Evolutionary conservation across 2,113 vertebrate genomes (phyloP).

Genomic region (Chunga burmeisteri): DNA sequence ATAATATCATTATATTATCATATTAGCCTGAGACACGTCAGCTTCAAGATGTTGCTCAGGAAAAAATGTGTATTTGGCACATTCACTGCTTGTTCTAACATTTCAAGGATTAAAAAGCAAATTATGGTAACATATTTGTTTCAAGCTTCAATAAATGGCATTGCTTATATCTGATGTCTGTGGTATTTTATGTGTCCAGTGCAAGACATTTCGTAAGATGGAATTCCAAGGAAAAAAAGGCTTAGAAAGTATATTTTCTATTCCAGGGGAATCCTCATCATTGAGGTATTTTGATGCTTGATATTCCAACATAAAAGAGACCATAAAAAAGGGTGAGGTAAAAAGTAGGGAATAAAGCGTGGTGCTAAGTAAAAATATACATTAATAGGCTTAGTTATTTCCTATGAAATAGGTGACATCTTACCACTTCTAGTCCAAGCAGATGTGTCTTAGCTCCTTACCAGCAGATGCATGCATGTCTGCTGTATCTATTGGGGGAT

Average conservation of each 20-base stretch:
- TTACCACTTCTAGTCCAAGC: not conserved
- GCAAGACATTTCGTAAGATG: not conserved
- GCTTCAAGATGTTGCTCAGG: slow-evolving; percentile 10
- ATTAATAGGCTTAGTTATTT: not conserved
- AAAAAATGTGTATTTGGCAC: not conserved
- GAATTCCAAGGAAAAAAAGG: not conserved
- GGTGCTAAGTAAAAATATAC: not conserved
- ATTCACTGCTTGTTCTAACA: slow-evolving; percentile 17
- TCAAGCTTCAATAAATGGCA: slow-evolving; percentile 59
- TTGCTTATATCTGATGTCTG: slow-evolving; percentile 8
- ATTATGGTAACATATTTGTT: not conserved
- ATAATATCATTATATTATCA: not conserved
- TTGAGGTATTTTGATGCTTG: not conserved
- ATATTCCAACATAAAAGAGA: not conserved
- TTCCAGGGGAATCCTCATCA: not conserved
- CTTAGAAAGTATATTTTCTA: not conserved
- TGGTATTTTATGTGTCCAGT: not conserved
- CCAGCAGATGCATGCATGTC: not conserved
- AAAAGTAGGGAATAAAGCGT: not conserved
- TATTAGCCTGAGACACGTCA: not conserved
- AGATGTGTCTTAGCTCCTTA: not conserved
- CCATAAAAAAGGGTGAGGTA: not conserved
- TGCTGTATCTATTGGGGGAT: not conserved
- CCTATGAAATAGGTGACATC: not conserved
- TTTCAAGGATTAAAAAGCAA: slow-evolving; percentile 22